These are phyloP conservation scores for Numenius phaeopus DNA, from an alignment of 2,797 vertebrate species.

Conservation along the genomic window DNA sequence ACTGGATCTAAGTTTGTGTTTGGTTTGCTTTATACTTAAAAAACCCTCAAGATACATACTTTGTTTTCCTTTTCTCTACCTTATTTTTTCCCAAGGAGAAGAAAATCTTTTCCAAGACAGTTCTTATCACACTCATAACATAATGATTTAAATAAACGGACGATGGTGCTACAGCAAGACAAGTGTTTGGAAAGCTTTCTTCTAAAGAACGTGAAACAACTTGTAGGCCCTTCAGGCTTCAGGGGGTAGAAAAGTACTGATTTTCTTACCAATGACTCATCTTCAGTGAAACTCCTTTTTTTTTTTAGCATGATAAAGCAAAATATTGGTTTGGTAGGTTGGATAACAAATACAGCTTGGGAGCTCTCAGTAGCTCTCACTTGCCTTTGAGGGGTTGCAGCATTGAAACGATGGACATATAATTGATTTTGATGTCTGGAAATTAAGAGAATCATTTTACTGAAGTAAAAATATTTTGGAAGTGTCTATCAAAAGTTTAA, in stretches of 20 bases:
- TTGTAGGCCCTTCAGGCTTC: not conserved
- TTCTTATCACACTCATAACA: not conserved
- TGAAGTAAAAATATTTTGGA: not conserved
- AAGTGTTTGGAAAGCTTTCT: not conserved
- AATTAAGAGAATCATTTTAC: not conserved
- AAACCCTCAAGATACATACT: not conserved
- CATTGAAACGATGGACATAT: not conserved
- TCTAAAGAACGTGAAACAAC: not conserved
- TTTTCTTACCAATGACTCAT: not conserved
- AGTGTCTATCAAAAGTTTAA: not conserved
- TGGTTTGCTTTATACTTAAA: not conserved
- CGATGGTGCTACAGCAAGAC: not conserved
- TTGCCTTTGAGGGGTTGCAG: not conserved
- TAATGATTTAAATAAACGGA: not conserved
- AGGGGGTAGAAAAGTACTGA: accelerated
- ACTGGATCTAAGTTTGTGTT: not conserved
- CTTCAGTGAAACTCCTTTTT: not conserved
- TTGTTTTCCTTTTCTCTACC: not conserved
- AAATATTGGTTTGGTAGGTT: not conserved
- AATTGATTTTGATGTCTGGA: not conserved
- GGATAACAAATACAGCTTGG: not conserved
- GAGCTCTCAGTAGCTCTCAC: not conserved
- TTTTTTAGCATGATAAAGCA: not conserved
- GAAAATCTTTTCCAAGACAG: not conserved
- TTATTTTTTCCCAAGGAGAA: not conserved